Evolutionary conservation across 1,140 invertebrate species (phyloP), one percentile per base, ranked within the genome.

Genomic region (Bombus polaris): DNA sequence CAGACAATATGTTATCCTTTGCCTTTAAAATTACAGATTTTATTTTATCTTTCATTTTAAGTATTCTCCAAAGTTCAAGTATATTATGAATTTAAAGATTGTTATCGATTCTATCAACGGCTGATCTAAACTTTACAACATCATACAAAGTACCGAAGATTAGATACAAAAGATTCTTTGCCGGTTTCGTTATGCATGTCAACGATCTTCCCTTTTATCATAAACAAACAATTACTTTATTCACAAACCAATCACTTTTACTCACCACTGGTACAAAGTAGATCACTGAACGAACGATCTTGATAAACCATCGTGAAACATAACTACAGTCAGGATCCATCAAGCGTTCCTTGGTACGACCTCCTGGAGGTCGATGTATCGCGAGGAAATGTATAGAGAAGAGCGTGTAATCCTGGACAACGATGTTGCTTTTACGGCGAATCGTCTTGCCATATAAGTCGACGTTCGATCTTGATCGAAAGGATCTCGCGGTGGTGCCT

Each of bases 391-490:
- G 6, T 53, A 53, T 53, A 53, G 47, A 53, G 47, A 53, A 53
- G 47, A 53, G 47, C 44, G 32, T 42, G 65, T 28, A 47, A 37
- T 76, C 72, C 28, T 77, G 37, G 74, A 83, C 73, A 57, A 65
- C 81, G 74, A 47, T 32, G 42, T 35, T 57, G 37, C 62, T 39
- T 68, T 78, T 62, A 53, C 81, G 37, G 35, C 62, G 81, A 32
- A 70, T 57, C 47, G 62, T 57, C 35, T 70, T 35, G 68, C 81
- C 81, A 83, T 83, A 83, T 83, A 83, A 78, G 81, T 44, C 73
- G 62, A 83, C 47, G 74, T 70, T 78, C 81, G 81, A 83, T 83
- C 44, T 78, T 57, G 81, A 83, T 83, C 81, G 81, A 70, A 42
- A n/a, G 28, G 81, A 77, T 83, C 81, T 75, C 65, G 37, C 73